Evolutionary conservation across 1,140 invertebrate genomes (phyloP).

Genomic region (Panulirus ornatus): DNA sequence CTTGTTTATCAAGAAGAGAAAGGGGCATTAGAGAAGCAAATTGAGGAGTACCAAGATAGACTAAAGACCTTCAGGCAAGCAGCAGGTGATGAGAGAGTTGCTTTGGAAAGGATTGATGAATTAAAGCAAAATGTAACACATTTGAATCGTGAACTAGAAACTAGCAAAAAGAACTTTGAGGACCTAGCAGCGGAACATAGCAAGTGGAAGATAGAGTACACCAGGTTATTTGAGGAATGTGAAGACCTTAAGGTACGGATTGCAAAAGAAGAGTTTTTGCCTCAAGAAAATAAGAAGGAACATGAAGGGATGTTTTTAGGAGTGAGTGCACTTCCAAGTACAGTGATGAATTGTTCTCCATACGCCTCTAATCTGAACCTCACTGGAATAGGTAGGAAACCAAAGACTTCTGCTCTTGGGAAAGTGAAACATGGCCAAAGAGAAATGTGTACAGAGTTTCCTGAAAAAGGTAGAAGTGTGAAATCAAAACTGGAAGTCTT

Average conservation of each 20-base stretch:
- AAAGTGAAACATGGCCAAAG: conserved; percentile 4
- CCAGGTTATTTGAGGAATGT: conserved; percentile 21
- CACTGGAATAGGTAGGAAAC: background rate
- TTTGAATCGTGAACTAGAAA: conserved; percentile 6
- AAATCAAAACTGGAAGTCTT: conserved; percentile 11
- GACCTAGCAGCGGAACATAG: conserved; percentile 18
- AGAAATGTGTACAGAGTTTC: background rate
- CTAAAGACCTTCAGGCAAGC: background rate
- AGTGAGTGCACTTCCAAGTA: conserved; percentile 1
- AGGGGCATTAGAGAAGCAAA: background rate
- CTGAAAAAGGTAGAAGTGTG: background rate
- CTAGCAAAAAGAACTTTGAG: conserved; percentile 15
- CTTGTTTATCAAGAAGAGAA: conserved; percentile 1
- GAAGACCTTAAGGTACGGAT: conserved; percentile 22
- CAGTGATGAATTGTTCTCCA: background rate
- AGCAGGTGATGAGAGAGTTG: no score
- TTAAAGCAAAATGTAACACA: conserved; percentile 5
- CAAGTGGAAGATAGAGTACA: conserved; percentile 26
- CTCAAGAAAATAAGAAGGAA: conserved; percentile 9
- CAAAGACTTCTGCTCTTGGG: background rate
- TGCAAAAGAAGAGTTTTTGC: background rate
- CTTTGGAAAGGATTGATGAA: conserved; percentile 15
- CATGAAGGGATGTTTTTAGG: conserved; percentile 14
- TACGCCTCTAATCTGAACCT: background rate
- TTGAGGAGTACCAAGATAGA: conserved; percentile 2